These are phyloP conservation scores for Nymphalis polychloros DNA, from an alignment of 2,888 invertebrate genomes.

Conservation along the genomic window DNA sequence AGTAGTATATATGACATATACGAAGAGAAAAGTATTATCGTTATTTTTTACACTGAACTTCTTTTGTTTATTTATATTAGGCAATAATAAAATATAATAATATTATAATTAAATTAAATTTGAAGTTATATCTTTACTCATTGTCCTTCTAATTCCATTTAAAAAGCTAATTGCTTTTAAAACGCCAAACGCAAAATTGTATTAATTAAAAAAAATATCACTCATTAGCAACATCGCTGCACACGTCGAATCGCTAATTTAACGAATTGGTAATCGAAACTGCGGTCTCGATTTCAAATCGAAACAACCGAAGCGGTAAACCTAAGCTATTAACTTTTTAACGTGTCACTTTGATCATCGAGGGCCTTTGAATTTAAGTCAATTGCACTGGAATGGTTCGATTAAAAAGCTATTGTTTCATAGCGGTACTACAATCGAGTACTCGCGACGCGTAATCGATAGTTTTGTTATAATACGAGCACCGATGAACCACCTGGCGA, in stretches of 20 bases:
- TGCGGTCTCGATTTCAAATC: conserved; percentile 21
- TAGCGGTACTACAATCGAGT: conserved; percentile 34
- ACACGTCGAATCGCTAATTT: conserved; percentile 19
- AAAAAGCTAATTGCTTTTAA: no score
- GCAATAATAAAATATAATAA: no score
- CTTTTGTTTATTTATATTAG: no score
- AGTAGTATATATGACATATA: no score
- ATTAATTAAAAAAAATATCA: background rate
- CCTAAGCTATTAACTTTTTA: conserved; percentile 37
- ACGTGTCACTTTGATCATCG: conserved; percentile 46
- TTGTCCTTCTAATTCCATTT: no score
- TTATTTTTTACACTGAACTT: no score
- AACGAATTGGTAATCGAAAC: conserved; percentile 23
- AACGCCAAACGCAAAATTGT: background rate
- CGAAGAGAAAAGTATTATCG: no score
- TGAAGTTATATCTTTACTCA: no score
- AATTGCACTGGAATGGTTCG: conserved; percentile 51
- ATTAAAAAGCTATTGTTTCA: conserved; percentile 52
- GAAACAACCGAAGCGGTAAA: conserved; percentile 31
- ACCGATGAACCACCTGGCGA: conserved; percentile 23
- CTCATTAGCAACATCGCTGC: background rate
- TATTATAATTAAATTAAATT: no score
- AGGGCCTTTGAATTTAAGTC: conserved; percentile 53
- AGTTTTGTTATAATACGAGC: conserved; percentile 40
- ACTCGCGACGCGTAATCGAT: conserved; percentile 46